Evolutionary conservation across 1,140 invertebrate species (phyloP).

Genomic region (Lysiphlebus fabarum): DNA sequence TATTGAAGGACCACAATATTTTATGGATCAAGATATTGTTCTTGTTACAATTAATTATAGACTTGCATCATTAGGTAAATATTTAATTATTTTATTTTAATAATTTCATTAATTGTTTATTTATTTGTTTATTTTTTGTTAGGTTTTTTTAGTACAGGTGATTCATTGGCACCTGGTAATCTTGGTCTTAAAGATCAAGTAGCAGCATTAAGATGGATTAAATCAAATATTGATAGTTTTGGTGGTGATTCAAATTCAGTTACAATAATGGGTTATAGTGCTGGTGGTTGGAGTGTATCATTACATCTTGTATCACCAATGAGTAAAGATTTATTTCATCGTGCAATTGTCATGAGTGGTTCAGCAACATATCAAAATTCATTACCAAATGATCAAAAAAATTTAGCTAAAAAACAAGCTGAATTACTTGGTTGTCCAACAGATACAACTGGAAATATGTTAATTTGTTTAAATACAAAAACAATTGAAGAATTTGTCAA

Average conservation of each 20-base stretch:
- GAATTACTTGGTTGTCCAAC: constrained; percentile 65
- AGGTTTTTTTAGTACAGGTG: constrained; percentile 68
- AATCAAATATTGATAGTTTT: constrained; percentile 68
- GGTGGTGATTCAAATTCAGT: constrained; percentile 72
- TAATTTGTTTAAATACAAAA: constrained; percentile 63
- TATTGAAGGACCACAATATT: constrained; percentile 58
- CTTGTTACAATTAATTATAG: constrained; percentile 70
- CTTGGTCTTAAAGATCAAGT: constrained; percentile 76
- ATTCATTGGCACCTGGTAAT: constrained; percentile 65
- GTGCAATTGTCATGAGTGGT: constrained; percentile 67
- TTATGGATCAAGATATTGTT: constrained; percentile 64
- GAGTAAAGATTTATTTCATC: constrained; percentile 68
- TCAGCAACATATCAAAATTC: constrained; percentile 62
- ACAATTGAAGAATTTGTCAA: constrained; percentile 36
- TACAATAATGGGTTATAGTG: constrained; percentile 69
- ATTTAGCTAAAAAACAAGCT: constrained; percentile 67
- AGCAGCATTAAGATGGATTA: constrained; percentile 68
- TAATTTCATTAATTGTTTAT: too few relatives aligned
- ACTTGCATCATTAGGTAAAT: constrained; percentile 53
- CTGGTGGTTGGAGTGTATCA: constrained; percentile 64
- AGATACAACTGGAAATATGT: constrained; percentile 57
- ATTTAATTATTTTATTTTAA: too few relatives aligned
- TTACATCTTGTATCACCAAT: constrained; percentile 71
- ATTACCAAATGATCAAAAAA: constrained; percentile 56
- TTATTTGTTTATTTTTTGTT: too few relatives aligned